Percentiles rank a stretch among this genome's conserved stretches.
These are phyloP conservation scores for Thamnophis sirtalis DNA, from an alignment of 2,113 vertebrate species.

Conservation along the genomic window DNA sequence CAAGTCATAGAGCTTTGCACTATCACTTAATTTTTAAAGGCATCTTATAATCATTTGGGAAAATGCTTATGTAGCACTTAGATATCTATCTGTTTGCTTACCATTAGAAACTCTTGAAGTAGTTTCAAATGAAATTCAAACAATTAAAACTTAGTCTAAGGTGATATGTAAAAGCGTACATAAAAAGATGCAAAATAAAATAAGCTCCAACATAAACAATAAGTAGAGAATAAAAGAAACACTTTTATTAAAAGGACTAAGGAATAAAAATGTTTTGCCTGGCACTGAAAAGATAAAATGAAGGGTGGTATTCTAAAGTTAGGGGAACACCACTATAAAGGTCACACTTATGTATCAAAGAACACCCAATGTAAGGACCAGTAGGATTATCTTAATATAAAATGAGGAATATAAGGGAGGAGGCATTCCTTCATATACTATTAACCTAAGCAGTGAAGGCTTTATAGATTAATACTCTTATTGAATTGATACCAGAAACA, in stretches of 20 bases:
- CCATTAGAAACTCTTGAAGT: not conserved
- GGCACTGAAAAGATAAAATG: not conserved
- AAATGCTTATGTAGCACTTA: not conserved
- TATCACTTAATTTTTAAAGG: not conserved
- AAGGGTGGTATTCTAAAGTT: not conserved
- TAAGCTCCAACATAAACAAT: not conserved
- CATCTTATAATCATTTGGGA: not conserved
- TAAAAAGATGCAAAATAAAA: not conserved
- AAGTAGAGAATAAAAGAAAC: not conserved
- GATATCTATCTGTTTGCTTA: not conserved
- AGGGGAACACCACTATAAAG: not conserved
- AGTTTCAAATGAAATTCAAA: not conserved
- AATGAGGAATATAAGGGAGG: not conserved
- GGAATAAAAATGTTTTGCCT: not conserved
- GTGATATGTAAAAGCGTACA: not conserved
- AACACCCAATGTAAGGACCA: not conserved
- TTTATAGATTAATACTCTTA: not conserved
- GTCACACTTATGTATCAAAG: not conserved
- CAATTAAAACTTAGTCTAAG: not conserved
- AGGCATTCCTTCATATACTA: not conserved
- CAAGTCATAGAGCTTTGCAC: not conserved
- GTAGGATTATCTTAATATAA: not conserved
- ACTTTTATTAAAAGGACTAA: not conserved
- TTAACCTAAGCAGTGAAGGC: not conserved
- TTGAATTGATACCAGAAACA: not conserved